Evolutionary conservation across 1,140 invertebrate genomes (phyloP).

Genomic region (Saccostrea glomerata): DNA sequence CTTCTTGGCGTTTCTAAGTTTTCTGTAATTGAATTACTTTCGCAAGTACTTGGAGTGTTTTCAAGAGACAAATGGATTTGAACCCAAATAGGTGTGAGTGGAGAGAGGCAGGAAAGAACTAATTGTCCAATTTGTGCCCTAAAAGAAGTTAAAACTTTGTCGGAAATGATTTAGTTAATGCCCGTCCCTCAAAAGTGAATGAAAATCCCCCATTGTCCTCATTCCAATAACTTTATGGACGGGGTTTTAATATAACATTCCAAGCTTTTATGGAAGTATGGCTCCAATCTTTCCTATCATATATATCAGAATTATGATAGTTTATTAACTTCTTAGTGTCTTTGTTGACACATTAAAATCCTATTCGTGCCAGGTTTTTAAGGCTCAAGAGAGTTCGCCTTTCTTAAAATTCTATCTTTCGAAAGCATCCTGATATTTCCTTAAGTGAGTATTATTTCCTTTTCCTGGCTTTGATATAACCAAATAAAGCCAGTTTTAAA

Average conservation of each 20-base stretch:
- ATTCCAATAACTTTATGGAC: not conserved
- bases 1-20: conserved; percentile 42
- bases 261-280: not conserved
- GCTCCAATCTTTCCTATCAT: not conserved
- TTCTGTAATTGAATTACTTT: conserved; percentile 48
- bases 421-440: not conserved
- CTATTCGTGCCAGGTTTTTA: not conserved
- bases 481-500: conserved; percentile 32
- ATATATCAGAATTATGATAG: conserved; percentile 19
- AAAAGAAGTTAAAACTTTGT: conserved; percentile 17
- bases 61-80: conserved; percentile 31
- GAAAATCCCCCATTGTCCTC: not conserved
- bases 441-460: not conserved
- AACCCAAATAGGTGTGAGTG: conserved; percentile 10
- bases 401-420: not conserved
- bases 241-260: not conserved
- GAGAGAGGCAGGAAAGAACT: not conserved
- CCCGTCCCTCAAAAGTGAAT: not conserved
- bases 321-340: conserved; percentile 4
- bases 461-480: not conserved
- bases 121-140: not conserved
- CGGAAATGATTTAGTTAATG: conserved; percentile 3
- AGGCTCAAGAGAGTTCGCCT: not conserved
- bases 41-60: conserved; percentile 41
- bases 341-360: not conserved